phyloP scores from a whole-genome alignment of 1,140 invertebrate genomes.

The Arctopsyche grandis region DNA sequence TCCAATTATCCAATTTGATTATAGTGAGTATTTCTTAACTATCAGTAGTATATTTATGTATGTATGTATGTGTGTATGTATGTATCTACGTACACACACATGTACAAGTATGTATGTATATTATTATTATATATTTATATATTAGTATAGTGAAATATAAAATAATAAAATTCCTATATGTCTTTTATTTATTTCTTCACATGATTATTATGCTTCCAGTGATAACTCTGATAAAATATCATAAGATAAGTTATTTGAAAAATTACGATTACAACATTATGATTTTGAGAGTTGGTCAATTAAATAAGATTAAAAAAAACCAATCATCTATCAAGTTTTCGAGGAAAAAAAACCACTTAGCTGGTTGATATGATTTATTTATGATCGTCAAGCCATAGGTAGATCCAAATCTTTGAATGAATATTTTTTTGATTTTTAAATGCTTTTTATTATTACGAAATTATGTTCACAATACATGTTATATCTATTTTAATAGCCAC shows the following conservation, averaged over 20 bases:
- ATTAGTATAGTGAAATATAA: constrained; percentile 7
- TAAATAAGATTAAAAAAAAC: too few relatives aligned
- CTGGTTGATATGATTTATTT: too few relatives aligned
- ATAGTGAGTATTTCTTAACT: constrained; percentile 35
- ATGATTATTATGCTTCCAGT: too few relatives aligned
- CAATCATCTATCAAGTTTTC: too few relatives aligned
- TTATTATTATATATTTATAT: constrained; percentile 17
- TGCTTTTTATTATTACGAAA: too few relatives aligned
- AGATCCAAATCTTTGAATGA: too few relatives aligned
- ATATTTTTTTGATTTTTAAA: too few relatives aligned
- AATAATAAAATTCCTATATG: neutral
- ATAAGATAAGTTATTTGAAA: neutral
- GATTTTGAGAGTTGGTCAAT: too few relatives aligned
- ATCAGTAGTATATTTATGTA: constrained; percentile 26
- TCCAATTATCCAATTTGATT: neutral
- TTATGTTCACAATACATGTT: too few relatives aligned
- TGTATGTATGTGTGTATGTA: constrained; percentile 8
- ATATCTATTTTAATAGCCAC: too few relatives aligned
- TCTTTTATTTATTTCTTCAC: neutral
- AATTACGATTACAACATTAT: neutral
- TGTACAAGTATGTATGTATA: constrained; percentile 19
- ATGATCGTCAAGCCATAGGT: too few relatives aligned
- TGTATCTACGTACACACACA: neutral
- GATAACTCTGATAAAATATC: neutral
- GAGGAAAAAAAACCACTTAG: too few relatives aligned